Conservation (phyloP, 2,888 invertebrate genomes). For the Saturnia japonica region DNA sequence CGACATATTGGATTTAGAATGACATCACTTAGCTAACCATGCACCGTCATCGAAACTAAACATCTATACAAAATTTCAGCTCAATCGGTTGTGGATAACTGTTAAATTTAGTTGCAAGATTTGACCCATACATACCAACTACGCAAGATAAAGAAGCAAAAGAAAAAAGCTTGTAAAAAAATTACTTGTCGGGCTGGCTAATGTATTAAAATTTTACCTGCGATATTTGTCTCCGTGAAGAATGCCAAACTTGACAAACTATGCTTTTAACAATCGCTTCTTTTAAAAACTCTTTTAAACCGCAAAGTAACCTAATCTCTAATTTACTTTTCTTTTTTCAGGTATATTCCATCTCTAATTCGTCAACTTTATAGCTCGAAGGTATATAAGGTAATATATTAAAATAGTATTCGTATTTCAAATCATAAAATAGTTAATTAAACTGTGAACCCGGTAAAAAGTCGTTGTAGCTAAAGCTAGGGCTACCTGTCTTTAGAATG, state of each 20-base stretch:
- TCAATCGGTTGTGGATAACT: too few relatives aligned
- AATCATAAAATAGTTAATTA: conserved; percentile 4
- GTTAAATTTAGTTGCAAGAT: too few relatives aligned
- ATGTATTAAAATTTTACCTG: too few relatives aligned
- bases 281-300: not conserved
- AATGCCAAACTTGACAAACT: not conserved
- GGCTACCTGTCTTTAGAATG: not conserved
- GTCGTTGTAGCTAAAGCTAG: not conserved
- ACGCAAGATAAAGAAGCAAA: too few relatives aligned
- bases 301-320: not conserved
- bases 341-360: not conserved
- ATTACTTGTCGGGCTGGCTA: too few relatives aligned
- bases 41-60: too few relatives aligned
- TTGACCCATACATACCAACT: too few relatives aligned
- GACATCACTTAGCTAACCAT: too few relatives aligned
- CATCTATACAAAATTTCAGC: too few relatives aligned
- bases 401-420: not conserved
- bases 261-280: not conserved
- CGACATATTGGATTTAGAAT: too few relatives aligned
- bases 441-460: conserved; percentile 5
- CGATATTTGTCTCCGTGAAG: not conserved
- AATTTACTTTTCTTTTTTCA: not conserved
- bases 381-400: conserved; percentile 3
- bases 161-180: too few relatives aligned
- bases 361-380: not conserved